These are phyloP conservation scores for Chloroceryle inda DNA, from an alignment of 2,797 vertebrate genomes.

Conservation along the genomic window DNA sequence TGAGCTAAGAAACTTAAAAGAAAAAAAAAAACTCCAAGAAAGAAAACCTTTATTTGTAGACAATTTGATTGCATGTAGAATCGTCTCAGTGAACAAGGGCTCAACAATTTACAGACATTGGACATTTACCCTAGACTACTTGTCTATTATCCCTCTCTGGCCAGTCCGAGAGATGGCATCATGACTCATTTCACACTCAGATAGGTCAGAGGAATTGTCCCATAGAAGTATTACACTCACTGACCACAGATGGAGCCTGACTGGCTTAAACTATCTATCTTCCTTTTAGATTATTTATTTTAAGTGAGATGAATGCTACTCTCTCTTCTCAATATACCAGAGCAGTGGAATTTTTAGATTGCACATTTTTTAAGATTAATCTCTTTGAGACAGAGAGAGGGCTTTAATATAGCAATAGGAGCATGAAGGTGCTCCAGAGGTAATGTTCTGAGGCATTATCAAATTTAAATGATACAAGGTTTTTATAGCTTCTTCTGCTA, in stretches of 20 bases:
- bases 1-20: neutral
- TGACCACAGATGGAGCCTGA: neutral
- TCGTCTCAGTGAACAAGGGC: neutral
- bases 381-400: neutral
- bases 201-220: neutral
- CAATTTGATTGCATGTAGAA: neutral
- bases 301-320: neutral
- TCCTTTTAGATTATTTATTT: neutral
- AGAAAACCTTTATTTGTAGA: neutral
- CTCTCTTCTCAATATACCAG: neutral
- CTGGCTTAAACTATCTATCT: neutral
- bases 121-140: neutral
- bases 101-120: neutral
- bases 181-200: neutral
- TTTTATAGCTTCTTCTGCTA: conserved; percentile 29
- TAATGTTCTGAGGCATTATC: neutral
- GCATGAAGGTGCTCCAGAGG: neutral
- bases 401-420: neutral
- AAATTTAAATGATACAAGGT: neutral
- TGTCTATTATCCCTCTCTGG: neutral
- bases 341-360: neutral
- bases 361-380: neutral
- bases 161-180: neutral
- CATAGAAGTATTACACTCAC: neutral
- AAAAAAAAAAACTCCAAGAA: neutral